Conservation (phyloP, 2,113 vertebrate species). For the Salvelinus fontinalis region DNA sequence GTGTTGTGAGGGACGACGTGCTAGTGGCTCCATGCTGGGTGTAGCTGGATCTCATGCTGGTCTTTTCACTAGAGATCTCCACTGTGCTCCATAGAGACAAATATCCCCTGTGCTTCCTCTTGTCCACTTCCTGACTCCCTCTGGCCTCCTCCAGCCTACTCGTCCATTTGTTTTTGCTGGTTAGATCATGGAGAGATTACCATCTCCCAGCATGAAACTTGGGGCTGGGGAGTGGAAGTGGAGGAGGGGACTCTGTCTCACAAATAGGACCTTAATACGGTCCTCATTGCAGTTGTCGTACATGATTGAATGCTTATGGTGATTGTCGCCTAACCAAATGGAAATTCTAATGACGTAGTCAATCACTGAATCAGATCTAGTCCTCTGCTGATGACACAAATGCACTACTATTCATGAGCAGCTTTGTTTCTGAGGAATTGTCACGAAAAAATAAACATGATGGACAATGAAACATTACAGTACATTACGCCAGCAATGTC, state of each 20-base stretch:
- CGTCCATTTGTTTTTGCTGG: slow-evolving; percentile 68
- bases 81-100: neutral
- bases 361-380: neutral
- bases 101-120: slow-evolving; percentile 69
- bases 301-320: neutral
- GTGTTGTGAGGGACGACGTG: neutral
- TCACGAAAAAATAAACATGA: slow-evolving; percentile 12
- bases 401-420: slow-evolving; percentile 21
- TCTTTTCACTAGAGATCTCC: no score
- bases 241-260: slow-evolving; percentile 47
- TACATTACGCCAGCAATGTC: neutral
- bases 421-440: slow-evolving; percentile 17
- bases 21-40: no score
- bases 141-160: slow-evolving; percentile 62
- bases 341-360: neutral
- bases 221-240: slow-evolving; percentile 70
- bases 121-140: slow-evolving; percentile 68
- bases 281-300: slow-evolving; percentile 26
- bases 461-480: slow-evolving; percentile 12
- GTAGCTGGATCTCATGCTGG: no score
- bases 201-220: slow-evolving; percentile 72
- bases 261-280: slow-evolving; percentile 47
- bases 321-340: neutral
- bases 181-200: slow-evolving; percentile 68
- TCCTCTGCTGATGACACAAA: neutral